A percentile compares a stretch with the other conserved stretches of the same genome.
Conservation (phyloP, 1,140 invertebrate species). For the Rhizoglyphus robini region DNA sequence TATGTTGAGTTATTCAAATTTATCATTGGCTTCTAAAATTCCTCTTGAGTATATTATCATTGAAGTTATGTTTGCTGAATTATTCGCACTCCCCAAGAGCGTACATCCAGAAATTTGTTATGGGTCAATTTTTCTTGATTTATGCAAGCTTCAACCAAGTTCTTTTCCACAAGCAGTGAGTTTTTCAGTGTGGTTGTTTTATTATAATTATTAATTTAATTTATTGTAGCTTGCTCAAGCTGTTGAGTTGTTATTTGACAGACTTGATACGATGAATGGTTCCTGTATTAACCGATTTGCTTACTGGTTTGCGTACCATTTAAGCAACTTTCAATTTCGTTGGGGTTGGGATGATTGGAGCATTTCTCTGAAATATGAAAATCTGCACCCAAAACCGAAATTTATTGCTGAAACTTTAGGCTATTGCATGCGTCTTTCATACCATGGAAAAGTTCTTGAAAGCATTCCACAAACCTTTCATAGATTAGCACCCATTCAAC, state of each 20-base stretch:
- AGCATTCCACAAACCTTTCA: slow-evolving; percentile 77
- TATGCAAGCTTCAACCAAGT: slow-evolving; percentile 90
- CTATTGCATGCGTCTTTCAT: slow-evolving; percentile 81
- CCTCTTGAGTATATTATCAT: slow-evolving; percentile 96
- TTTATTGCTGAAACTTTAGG: slow-evolving; percentile 84
- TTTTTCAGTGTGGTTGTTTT: slow-evolving; percentile 30
- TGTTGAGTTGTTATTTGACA: slow-evolving; percentile 87
- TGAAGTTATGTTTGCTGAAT: slow-evolving; percentile 73
- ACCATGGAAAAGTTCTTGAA: slow-evolving; percentile 79
- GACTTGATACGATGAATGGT: slow-evolving; percentile 92
- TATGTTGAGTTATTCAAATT: slow-evolving; percentile 81
- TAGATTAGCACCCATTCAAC: slow-evolving; percentile 58
- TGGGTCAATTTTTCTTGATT: slow-evolving; percentile 85
- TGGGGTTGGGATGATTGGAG: slow-evolving; percentile 98
- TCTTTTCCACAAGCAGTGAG: slow-evolving; percentile 80
- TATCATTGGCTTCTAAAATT: slow-evolving; percentile 55
- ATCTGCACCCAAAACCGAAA: slow-evolving; percentile 82
- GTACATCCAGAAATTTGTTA: slow-evolving; percentile 79
- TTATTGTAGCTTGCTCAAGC: slow-evolving; percentile 48
- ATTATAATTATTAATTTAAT: background rate
- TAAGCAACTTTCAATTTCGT: slow-evolving; percentile 97
- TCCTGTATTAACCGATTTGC: slow-evolving; percentile 90
- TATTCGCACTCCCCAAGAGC: slow-evolving; percentile 80
- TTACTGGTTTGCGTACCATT: slow-evolving; percentile 94
- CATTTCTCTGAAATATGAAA: slow-evolving; percentile 62